Base-by-base conservation (phyloP, 2,113 vertebrate genomes). In the Periophthalmodon schlosseri region DNA sequence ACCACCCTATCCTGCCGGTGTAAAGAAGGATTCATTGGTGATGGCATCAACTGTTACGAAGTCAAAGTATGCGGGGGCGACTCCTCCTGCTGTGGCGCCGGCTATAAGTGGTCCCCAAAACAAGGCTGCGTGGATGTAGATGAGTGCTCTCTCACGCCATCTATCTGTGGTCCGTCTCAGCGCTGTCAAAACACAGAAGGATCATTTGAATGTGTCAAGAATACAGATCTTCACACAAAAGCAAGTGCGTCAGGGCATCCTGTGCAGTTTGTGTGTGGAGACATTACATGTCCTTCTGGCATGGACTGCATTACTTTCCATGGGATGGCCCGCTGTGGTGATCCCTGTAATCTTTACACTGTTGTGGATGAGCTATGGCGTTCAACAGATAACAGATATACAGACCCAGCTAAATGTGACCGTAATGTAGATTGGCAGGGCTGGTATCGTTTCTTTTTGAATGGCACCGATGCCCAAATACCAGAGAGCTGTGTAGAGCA, bases 371-470 rank as follows among this genome's bases (percentile, higher is more conserved):
- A 92, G 18, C 24, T 74, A 2, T 92, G 89, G 89, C 87, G 89
- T 11, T 71, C 85, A 34, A 67, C 65, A 14, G 72, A 84, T 68
- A 56, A 79, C 54, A 5, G 4, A 28, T 0, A 0, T 3, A 2
- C 0, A 4, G 0, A 0, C 1, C 69, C 18, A 36, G 7, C 33
- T 20, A 9, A 64, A 11, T 88, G 86, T 84, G 86, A 91, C 58
- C 0, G 0, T 4, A 0, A 23, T 28, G 5, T 66, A 16, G 16
- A 72, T 12, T 88, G 77, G 76, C 23, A 77, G 8, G 90, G 87
- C 54, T 92, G 88, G 88, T 91, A 89, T 74, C 87, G 85, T 0
- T 7, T 91, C 13, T 69, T 86, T 34, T 72, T 88, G 28, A 34
- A 44, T 2, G 5, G 49, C 13, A 34, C 0, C 47, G 80, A 46